Conservation (phyloP, 2,113 vertebrate genomes). For the Vimba vimba region DNA sequence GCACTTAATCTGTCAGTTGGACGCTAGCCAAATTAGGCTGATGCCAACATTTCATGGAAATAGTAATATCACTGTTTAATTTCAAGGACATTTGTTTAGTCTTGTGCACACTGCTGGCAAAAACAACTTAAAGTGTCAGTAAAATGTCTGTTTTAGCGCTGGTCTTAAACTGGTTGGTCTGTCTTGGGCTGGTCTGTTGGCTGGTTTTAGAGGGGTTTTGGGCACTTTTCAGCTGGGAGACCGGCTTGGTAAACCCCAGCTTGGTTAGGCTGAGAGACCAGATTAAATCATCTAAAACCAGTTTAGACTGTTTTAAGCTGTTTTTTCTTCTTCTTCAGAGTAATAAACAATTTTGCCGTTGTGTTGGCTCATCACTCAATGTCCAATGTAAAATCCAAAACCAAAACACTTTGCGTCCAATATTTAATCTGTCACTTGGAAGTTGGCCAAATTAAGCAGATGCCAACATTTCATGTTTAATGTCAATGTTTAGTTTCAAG, state of each 20-base stretch:
- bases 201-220: neutral
- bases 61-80: conserved; percentile 7
- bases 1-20: conserved; percentile 15
- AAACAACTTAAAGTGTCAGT: neutral
- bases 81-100: conserved; percentile 4
- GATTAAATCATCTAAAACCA: neutral
- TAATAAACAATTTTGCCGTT: neutral
- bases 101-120: neutral
- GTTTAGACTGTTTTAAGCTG: neutral
- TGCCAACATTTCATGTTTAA: neutral
- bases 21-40: neutral
- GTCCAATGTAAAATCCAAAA: neutral
- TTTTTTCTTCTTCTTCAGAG: neutral
- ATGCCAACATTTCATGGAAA: conserved; percentile 21
- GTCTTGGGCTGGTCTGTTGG: neutral
- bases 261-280: neutral
- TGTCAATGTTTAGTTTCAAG: neutral
- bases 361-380: neutral
- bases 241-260: neutral
- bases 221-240: neutral
- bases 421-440: neutral
- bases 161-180: neutral
- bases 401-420: neutral
- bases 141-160: too few relatives aligned
- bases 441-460: neutral